Evolutionary conservation across 2,113 vertebrate genomes (phyloP), one percentile per base, ranked within the genome.

Genomic region (Ictalurus punctatus): DNA sequence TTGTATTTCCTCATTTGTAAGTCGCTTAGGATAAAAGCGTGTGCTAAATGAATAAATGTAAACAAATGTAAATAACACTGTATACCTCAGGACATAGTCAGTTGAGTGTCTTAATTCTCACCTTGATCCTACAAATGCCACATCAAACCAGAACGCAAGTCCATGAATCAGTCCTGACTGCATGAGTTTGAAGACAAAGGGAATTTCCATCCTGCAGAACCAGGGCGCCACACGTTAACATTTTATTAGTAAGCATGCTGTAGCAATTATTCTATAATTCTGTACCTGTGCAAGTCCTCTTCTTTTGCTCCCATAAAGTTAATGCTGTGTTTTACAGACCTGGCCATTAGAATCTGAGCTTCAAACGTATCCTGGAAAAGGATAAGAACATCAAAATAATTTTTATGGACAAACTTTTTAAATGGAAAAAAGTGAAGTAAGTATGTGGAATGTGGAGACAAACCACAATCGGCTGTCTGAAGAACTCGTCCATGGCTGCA

Each of bases 61-160:
- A 48, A 48, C 6, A 48, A 48, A 48, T 48, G 44, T 48, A 48
- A 48, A 48, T 48, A 48, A 54, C 17, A 71, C 65, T 30, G 44
- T 65, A 25, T 23, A 61, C 17, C 56, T 27, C 19, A 71, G 4
- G 19, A 2, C n/a, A 25, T 17, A 37, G 34, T 58, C n/a, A 54
- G 14, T 9, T 56, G 19, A 52, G 3, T 52, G 16, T 65, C 59
- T 54, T 27, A 73, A 54, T 52, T 91, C 93, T 63, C 86, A 97
- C 95, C 92, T 91, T 83, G 96, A 97, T 73, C 96, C 96, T n/a
- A 93, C 87, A 90, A 97, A 97, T 74, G 96, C 96, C 89, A 96
- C 94, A 80, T 97, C 96, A 44, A 97, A 97, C 96, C 96, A 96
- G 88, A 97, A 96, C 84, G 95, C 96, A 21, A 97, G 93, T 48